Percentiles rank a stretch among this genome's conserved stretches.
phyloP scores from a whole-genome alignment of 2,888 invertebrate species.

The Drosophila picticornis region DNA sequence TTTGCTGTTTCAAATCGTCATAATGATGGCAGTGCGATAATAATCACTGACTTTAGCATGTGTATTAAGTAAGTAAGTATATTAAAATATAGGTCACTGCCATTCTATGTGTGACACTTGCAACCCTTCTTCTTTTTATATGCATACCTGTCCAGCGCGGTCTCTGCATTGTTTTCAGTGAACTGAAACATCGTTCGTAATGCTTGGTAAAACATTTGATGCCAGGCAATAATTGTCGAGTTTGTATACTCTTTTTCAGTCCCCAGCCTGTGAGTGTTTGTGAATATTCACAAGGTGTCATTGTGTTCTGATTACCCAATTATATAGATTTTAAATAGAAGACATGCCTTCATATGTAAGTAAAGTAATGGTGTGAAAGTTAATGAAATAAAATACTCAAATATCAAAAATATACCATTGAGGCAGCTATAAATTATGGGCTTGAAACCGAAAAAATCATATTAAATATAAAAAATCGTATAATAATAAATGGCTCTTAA shows the following conservation, averaged over 20 bases:
- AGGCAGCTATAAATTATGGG: background rate
- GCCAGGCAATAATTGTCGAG: slow-evolving; percentile 44
- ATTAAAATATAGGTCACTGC: background rate
- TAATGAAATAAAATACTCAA: background rate
- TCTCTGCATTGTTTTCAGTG: background rate
- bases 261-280: background rate
- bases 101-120: background rate
- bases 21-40: slow-evolving; percentile 20
- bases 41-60: background rate
- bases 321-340: too few relatives aligned
- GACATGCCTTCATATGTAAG: background rate
- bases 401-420: background rate
- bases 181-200: background rate
- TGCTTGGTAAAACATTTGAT: slow-evolving; percentile 24
- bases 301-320: background rate
- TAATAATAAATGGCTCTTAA: background rate
- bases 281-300: background rate
- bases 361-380: background rate
- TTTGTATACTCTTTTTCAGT: slow-evolving; percentile 18
- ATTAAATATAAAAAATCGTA: too few relatives aligned
- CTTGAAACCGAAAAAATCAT: too few relatives aligned
- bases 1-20: slow-evolving; percentile 23
- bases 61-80: background rate
- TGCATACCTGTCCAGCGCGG: background rate
- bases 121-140: background rate